A percentile compares a stretch with the other conserved stretches of the same genome.
Conservation (phyloP, 1,140 invertebrate genomes). For the Euschistus heros region DNA sequence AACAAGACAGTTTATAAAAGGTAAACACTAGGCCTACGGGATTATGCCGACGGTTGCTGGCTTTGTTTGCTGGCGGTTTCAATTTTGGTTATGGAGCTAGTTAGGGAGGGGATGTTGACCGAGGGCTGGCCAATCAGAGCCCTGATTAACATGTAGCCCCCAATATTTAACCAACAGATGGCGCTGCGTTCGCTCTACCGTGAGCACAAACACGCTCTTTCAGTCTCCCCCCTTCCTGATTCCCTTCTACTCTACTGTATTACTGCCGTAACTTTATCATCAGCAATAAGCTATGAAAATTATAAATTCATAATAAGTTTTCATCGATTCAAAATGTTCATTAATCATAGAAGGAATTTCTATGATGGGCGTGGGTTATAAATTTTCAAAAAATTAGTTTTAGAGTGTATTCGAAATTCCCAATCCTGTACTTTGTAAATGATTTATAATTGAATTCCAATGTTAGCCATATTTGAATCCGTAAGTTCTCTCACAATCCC, state of each 20-base stretch:
- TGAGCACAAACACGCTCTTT: slow-evolving; percentile 13
- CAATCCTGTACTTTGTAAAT: too few species aligned
- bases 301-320: too few species aligned
- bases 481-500: too few species aligned
- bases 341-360: too few species aligned
- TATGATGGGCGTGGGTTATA: too few species aligned
- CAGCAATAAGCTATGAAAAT: too few species aligned
- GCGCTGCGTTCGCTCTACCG: slow-evolving; percentile 19
- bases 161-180: slow-evolving; percentile 27
- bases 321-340: too few species aligned
- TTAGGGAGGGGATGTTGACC: background rate
- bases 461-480: too few species aligned
- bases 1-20: background rate
- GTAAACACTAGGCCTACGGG: background rate
- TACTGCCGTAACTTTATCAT: background rate
- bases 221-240: background rate
- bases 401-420: too few species aligned
- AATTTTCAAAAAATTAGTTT: too few species aligned
- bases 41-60: background rate
- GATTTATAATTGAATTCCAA: too few species aligned
- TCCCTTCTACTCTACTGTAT: background rate
- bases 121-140: background rate
- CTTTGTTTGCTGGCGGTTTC: background rate
- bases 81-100: background rate
- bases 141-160: slow-evolving; percentile 5